A percentile compares a stretch with the other conserved stretches of the same genome.
These are phyloP conservation scores for Corythornis leucogaster DNA, from an alignment of 2,797 vertebrate genomes.

Conservation along the genomic window DNA sequence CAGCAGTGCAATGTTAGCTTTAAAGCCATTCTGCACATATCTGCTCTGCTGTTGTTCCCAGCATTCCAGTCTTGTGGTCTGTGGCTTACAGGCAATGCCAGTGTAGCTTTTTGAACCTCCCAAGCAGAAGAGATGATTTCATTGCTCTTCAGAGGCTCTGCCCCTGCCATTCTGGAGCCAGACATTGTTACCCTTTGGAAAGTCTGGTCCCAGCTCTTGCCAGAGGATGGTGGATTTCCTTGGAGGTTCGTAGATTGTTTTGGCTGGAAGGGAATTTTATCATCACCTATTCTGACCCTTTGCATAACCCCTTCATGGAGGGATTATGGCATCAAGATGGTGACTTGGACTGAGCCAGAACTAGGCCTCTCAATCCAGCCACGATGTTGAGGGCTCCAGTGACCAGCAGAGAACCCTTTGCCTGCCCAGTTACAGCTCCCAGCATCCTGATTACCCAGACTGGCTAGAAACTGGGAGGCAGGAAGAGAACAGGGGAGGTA, in stretches of 20 bases:
- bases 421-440: neutral
- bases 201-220: slow-evolving; percentile 8
- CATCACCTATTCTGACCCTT: slow-evolving; percentile 25
- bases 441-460: neutral
- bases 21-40: neutral
- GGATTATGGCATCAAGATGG: neutral
- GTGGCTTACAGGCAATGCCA: neutral
- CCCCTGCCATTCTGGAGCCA: neutral
- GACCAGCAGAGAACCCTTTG: neutral
- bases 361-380: neutral
- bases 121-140: slow-evolving; percentile 46
- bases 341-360: neutral
- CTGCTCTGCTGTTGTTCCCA: slow-evolving; percentile 18
- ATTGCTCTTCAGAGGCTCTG: neutral
- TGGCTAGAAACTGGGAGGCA: neutral
- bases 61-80: slow-evolving; percentile 25
- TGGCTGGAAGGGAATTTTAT: slow-evolving; percentile 42
- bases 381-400: neutral
- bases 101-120: neutral
- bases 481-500: neutral
- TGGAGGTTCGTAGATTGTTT: slow-evolving; percentile 16
- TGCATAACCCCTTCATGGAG: neutral
- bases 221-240: slow-evolving; percentile 26
- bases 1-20: neutral
- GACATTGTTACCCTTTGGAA: neutral